A percentile compares a stretch with the other conserved stretches of the same genome.
Conservation (phyloP, 1,140 invertebrate genomes). For the Drosophila baimaii region DNA sequence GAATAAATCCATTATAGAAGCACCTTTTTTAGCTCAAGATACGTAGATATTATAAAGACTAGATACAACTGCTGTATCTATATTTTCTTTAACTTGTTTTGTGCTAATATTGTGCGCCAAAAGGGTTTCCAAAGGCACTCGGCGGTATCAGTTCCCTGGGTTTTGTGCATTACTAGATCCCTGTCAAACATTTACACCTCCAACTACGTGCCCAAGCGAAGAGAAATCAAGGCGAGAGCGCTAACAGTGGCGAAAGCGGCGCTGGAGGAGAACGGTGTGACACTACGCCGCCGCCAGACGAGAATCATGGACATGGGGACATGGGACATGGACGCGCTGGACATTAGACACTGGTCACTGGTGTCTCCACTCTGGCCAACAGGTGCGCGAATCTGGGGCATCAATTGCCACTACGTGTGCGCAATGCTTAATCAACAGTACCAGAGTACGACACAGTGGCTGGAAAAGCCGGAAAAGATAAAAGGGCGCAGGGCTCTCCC, state of each 20-base stretch:
- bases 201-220: slow-evolving; percentile 16
- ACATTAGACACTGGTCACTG: not conserved
- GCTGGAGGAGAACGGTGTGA: slow-evolving; percentile 3
- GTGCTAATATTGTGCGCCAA: not conserved
- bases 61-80: not conserved
- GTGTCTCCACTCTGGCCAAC: slow-evolving; percentile 58
- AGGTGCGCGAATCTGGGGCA: slow-evolving; percentile 78
- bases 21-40: not conserved
- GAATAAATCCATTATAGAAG: not conserved
- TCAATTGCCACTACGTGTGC: slow-evolving; percentile 77
- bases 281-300: not conserved
- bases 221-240: slow-evolving; percentile 45
- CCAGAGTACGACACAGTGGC: not conserved
- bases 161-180: slow-evolving; percentile 37
- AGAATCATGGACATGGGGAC: slow-evolving; percentile 6
- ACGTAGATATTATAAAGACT: no score
- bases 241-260: slow-evolving; percentile 3
- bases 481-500: slow-evolving; percentile 21
- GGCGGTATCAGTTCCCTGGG: no score
- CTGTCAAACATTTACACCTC: slow-evolving; percentile 41
- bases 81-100: not conserved
- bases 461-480: slow-evolving; percentile 1
- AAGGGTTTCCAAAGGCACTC: no score
- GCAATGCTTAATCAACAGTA: slow-evolving; percentile 64
- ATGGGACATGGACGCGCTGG: slow-evolving; percentile 1